These are phyloP conservation scores for Narcine bancroftii DNA, from an alignment of 2,113 vertebrate genomes.

Conservation along the genomic window DNA sequence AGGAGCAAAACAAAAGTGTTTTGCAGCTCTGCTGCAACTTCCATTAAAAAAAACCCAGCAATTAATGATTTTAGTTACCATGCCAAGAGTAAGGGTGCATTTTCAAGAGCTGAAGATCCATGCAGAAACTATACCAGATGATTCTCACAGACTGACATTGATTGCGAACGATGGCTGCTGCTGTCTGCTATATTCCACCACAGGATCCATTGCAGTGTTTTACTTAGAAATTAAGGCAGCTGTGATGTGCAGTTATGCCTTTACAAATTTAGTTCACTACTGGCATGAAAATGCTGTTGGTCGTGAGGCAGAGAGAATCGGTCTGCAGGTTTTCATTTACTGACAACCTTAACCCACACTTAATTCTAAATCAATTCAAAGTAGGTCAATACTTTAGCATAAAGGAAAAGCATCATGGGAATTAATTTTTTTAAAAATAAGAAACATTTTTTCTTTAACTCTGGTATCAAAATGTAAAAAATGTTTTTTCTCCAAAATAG, in stretches of 20 bases:
- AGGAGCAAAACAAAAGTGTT: background rate
- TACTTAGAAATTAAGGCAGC: background rate
- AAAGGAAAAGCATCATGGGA: background rate
- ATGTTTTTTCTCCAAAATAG: background rate
- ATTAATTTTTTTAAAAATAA: background rate
- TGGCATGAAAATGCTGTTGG: slow-evolving; percentile 19
- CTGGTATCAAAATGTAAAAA: background rate
- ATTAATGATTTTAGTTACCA: slow-evolving; percentile 37
- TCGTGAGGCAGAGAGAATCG: background rate
- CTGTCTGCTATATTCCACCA: slow-evolving; percentile 39
- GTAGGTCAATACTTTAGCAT: background rate
- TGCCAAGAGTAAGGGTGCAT: slow-evolving; percentile 40
- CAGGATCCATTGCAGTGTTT: background rate
- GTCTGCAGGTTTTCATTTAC: background rate
- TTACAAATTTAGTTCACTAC: background rate
- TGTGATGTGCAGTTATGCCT: background rate
- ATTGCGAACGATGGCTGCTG: slow-evolving; percentile 46
- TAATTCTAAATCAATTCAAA: background rate
- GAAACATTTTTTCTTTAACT: background rate
- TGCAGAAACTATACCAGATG: slow-evolving; percentile 42
- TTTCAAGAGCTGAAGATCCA: slow-evolving; percentile 42
- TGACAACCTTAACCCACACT: slow-evolving; percentile 11
- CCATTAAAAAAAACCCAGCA: slow-evolving; percentile 13
- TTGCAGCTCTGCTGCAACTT: background rate
- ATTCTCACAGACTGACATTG: slow-evolving; percentile 36